These are phyloP conservation scores for Zaprionus tsacasi DNA, from an alignment of 1,140 invertebrate species.

Conservation along the genomic window DNA sequence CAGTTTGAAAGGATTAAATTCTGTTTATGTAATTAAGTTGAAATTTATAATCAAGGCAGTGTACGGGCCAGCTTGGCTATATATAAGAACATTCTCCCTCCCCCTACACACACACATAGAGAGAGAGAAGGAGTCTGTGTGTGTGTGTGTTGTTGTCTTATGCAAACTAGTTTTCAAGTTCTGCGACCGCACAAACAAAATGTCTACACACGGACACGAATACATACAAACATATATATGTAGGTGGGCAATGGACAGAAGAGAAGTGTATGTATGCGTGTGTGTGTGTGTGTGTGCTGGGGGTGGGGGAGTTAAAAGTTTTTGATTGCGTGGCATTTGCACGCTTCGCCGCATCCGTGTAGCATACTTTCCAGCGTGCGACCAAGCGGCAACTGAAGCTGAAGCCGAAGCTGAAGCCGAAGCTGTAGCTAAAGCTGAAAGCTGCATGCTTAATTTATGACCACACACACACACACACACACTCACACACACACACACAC, in stretches of 20 bases:
- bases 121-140: constrained; percentile 1
- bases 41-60: constrained; percentile 81
- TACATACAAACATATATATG: background rate
- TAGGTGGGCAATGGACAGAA: constrained; percentile 43
- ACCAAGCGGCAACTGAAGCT: constrained; percentile 19
- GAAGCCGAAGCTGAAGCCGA: constrained; percentile 10
- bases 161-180: constrained; percentile 79
- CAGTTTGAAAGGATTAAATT: constrained; percentile 80
- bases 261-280: background rate
- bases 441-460: constrained; percentile 76
- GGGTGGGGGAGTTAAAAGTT: constrained; percentile 35
- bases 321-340: constrained; percentile 70
- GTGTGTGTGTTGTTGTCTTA: constrained; percentile 58
- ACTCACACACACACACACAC: constrained; percentile 30
- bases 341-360: constrained; percentile 71
- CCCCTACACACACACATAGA: constrained; percentile 10
- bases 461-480: constrained; percentile 27
- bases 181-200: constrained; percentile 70
- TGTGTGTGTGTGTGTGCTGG: background rate
- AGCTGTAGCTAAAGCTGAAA: constrained; percentile 23
- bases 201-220: constrained; percentile 6
- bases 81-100: background rate
- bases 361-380: constrained; percentile 47
- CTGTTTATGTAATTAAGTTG: constrained; percentile 83
- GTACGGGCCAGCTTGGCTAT: constrained; percentile 31